Conservation (phyloP, 2,888 invertebrate species). For the Tetragonisca angustula region DNA sequence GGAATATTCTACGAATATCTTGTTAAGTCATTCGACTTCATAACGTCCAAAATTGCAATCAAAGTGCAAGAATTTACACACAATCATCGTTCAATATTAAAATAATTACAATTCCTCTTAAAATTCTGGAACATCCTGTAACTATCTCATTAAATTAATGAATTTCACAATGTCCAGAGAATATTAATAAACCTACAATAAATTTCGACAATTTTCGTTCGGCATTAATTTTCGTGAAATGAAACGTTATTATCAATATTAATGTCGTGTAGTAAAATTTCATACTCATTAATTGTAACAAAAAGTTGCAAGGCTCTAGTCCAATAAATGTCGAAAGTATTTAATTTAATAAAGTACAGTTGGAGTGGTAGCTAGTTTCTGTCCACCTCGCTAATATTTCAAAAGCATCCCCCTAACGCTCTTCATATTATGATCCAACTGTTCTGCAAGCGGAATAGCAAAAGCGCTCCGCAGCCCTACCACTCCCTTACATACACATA, state of each 20-base stretch:
- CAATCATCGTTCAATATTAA: background rate
- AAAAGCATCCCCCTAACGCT: background rate
- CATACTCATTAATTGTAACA: no score
- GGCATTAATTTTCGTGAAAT: background rate
- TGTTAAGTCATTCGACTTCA: background rate
- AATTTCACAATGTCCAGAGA: background rate
- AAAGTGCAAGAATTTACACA: background rate
- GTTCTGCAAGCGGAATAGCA: background rate
- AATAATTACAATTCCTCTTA: background rate
- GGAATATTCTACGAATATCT: background rate
- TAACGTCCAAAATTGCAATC: background rate
- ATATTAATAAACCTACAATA: background rate
- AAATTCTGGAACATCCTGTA: background rate
- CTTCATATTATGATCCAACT: background rate
- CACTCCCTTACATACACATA: background rate
- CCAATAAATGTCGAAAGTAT: background rate
- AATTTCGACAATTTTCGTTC: background rate
- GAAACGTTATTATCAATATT: background rate
- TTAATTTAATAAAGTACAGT: background rate
- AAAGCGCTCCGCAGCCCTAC: background rate
- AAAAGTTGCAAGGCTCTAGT: no score
- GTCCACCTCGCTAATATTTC: slow-evolving; percentile 2
- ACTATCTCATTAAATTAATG: background rate
- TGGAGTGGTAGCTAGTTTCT: background rate
- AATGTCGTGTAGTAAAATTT: background rate